Conservation (phyloP, 2,888 invertebrate species). For the Platycnemis pennipes region DNA sequence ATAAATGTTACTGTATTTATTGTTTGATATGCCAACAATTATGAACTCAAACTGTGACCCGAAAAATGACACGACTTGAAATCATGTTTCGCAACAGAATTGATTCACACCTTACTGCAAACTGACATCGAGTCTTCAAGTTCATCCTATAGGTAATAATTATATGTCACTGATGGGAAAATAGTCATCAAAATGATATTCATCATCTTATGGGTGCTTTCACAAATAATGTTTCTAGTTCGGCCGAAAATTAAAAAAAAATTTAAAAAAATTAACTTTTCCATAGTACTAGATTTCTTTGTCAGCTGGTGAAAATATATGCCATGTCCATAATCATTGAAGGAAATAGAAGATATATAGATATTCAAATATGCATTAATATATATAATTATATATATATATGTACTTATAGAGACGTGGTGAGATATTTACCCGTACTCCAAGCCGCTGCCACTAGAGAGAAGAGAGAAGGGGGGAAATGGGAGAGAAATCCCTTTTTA, state of each 20-base stretch:
- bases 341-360: constrained; percentile 60
- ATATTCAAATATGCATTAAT: constrained; percentile 4
- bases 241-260: constrained; percentile 38
- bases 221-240: neutral
- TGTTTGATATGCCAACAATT: neutral
- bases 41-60: neutral
- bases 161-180: neutral
- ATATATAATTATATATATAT: constrained; percentile 69
- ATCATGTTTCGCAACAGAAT: neutral
- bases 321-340: constrained; percentile 20
- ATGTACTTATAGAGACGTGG: constrained; percentile 62
- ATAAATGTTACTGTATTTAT: neutral
- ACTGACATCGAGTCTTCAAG: neutral
- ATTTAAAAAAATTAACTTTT: constrained; percentile 8
- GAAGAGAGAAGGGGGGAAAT: constrained; percentile 71
- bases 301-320: constrained; percentile 62
- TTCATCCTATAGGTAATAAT: neutral
- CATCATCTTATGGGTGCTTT: neutral
- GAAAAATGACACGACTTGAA: neutral
- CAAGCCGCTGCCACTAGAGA: constrained; percentile 73
- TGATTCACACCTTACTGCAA: neutral
- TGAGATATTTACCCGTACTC: constrained; percentile 71
- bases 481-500: constrained; percentile 70
- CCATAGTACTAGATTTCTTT: constrained; percentile 62
- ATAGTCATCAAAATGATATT: neutral